A percentile compares a stretch with the other conserved stretches of the same genome.
These are phyloP conservation scores for Silurus aristotelis DNA, from an alignment of 2,797 vertebrate species.

Conservation along the genomic window DNA sequence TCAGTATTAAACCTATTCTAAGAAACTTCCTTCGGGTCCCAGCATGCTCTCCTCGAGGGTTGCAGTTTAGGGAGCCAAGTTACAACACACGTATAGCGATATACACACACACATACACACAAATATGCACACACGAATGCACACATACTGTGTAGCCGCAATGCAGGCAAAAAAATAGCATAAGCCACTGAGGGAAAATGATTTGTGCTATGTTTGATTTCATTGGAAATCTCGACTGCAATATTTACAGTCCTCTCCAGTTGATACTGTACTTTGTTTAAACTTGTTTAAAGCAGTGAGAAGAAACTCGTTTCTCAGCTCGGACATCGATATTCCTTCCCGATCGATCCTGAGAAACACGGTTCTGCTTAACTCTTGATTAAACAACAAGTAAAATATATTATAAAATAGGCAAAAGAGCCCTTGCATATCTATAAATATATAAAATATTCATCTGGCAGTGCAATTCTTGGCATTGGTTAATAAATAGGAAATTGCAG, in stretches of 20 bases:
- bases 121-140: constrained; percentile 8
- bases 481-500: background rate
- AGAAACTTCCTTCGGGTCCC: constrained; percentile 31
- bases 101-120: constrained; percentile 13
- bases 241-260: background rate
- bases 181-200: constrained; percentile 27
- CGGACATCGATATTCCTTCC: background rate
- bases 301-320: background rate
- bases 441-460: background rate
- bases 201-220: constrained; percentile 34
- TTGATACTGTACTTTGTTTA: background rate
- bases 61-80: constrained; percentile 28
- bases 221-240: constrained; percentile 16
- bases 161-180: constrained; percentile 19
- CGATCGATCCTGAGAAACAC: constrained; percentile 5
- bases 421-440: background rate
- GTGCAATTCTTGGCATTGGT: background rate
- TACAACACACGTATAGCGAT: background rate
- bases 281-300: constrained; percentile 5
- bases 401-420: background rate
- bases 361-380: background rate
- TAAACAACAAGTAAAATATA: background rate
- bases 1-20: constrained; percentile 22
- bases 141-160: constrained; percentile 18
- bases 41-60: constrained; percentile 37